Conservation (phyloP, 2,113 vertebrate species). For the Clinocottus analis region DNA sequence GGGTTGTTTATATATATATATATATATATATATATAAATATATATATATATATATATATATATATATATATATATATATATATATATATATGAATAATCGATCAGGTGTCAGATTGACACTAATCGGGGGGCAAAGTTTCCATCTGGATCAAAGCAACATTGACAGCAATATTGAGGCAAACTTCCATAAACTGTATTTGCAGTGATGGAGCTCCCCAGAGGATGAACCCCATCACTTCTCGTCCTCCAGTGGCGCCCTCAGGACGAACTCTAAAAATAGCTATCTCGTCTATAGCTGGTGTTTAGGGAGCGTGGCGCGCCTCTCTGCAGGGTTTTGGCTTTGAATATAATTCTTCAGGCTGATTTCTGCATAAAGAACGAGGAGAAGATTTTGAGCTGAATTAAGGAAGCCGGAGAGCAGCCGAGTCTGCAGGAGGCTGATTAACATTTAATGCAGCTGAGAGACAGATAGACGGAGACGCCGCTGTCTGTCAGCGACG, state of each 20-base stretch:
- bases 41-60: too few species aligned
- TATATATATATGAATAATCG: too few species aligned
- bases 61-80: too few species aligned
- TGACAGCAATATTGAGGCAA: not conserved
- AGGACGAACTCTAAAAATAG: conserved; percentile 29
- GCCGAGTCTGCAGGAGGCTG: conserved; percentile 70
- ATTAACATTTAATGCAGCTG: conserved; percentile 71
- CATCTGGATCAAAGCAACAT: not conserved
- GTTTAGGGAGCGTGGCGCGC: not conserved
- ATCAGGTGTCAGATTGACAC: too few species aligned
- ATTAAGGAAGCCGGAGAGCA: conserved; percentile 59
- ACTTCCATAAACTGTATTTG: not conserved
- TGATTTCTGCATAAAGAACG: conserved; percentile 57
- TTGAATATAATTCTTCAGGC: not conserved
- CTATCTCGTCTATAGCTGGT: not conserved
- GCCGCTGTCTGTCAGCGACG: not conserved
- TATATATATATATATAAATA: too few species aligned
- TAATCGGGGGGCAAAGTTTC: not conserved
- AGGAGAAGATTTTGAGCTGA: conserved; percentile 57
- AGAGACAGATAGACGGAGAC: conserved; percentile 31
- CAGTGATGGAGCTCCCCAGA: conserved; percentile 2
- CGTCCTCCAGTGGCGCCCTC: not conserved
- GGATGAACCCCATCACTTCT: conserved; percentile 20
- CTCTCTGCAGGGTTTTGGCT: conserved; percentile 30
- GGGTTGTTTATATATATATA: too few species aligned